A percentile compares a stretch with the other conserved stretches of the same genome.
Evolutionary conservation across 2,888 invertebrate species (phyloP).

Genomic region (Hydriomena furcata): DNA sequence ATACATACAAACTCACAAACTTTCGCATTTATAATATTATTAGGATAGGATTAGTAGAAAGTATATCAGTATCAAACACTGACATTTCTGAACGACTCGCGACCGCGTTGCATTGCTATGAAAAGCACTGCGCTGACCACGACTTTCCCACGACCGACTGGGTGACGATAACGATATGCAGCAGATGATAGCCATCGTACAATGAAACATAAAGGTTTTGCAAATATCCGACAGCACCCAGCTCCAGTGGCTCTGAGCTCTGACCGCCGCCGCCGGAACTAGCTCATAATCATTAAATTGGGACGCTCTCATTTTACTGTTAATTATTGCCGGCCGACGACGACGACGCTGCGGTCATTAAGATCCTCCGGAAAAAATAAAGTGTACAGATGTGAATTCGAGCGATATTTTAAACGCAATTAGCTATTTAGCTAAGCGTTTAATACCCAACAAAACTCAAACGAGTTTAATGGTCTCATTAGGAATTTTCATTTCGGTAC

Average conservation of each 20-base stretch:
- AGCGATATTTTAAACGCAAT: conserved; percentile 51
- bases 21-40: too few relatives aligned
- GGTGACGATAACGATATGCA: too few relatives aligned
- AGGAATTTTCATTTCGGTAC: conserved; percentile 36
- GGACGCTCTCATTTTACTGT: conserved; percentile 64
- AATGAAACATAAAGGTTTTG: conserved; percentile 38
- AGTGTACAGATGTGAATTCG: conserved; percentile 50
- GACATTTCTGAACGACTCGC: too few relatives aligned
- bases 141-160: too few relatives aligned
- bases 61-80: too few relatives aligned
- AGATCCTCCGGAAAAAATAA: conserved; percentile 56
- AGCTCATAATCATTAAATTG: conserved; percentile 74
- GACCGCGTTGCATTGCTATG: too few relatives aligned
- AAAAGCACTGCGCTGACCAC: too few relatives aligned
- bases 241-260: conserved; percentile 21
- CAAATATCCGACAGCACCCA: conserved; percentile 16
- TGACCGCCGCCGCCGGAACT: conserved; percentile 73
- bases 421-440: conserved; percentile 47
- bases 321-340: conserved; percentile 59
- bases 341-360: conserved; percentile 51
- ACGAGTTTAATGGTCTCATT: conserved; percentile 45
- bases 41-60: too few relatives aligned
- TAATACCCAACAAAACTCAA: conserved; percentile 43
- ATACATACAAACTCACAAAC: too few relatives aligned
- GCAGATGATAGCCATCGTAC: too few relatives aligned